Evolutionary conservation across 2,888 invertebrate species (phyloP).

Genomic region (Gisinianus flammeolus): DNA sequence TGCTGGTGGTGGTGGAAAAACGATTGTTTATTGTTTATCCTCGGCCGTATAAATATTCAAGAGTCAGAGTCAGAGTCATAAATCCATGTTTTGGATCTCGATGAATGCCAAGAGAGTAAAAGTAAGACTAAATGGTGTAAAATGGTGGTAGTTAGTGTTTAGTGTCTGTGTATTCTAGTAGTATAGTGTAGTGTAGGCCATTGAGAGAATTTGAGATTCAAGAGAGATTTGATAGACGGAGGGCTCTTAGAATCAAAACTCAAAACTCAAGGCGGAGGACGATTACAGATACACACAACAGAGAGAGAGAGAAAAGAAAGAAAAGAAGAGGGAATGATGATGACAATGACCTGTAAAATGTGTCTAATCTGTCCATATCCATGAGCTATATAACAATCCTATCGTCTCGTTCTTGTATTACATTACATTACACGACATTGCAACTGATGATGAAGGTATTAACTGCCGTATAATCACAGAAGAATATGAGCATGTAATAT

Average conservation of each 20-base stretch:
- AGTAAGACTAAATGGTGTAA: not conserved
- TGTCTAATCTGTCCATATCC: conserved; percentile 22
- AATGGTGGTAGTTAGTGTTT: too few relatives aligned
- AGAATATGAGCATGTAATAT: too few relatives aligned
- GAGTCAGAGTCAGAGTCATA: not conserved
- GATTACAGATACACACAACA: not conserved
- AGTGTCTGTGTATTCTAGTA: too few relatives aligned
- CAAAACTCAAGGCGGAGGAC: not conserved
- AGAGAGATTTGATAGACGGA: too few relatives aligned
- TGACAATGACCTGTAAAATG: conserved; percentile 34
- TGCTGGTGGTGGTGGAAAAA: too few relatives aligned
- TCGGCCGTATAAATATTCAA: not conserved
- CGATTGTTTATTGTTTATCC: not conserved
- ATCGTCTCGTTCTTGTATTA: too few relatives aligned
- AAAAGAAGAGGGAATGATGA: not conserved
- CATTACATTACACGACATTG: too few relatives aligned
- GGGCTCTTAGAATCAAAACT: too few relatives aligned
- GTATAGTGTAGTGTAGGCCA: too few relatives aligned
- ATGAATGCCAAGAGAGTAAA: not conserved
- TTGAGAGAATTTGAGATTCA: not conserved
- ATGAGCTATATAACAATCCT: not conserved
- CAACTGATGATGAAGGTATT: too few relatives aligned
- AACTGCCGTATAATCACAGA: too few relatives aligned
- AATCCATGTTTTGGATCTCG: not conserved
- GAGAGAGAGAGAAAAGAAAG: not conserved